phyloP scores from a whole-genome alignment of 2,888 invertebrate genomes.

The Chloromyia formosa region DNA sequence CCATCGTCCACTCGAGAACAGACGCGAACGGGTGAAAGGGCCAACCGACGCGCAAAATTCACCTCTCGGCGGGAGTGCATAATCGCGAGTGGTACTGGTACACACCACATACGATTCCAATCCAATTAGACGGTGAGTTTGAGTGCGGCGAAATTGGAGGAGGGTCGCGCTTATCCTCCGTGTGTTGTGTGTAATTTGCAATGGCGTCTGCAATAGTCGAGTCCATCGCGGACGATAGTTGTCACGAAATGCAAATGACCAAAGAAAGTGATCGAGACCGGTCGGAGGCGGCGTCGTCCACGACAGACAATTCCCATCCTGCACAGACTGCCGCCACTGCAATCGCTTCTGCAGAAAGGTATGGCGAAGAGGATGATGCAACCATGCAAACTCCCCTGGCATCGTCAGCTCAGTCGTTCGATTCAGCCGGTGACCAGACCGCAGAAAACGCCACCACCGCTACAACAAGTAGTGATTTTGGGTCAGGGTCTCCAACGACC shows the following conservation, averaged over 20 bases:
- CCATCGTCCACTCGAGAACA: background rate
- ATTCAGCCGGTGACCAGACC: background rate
- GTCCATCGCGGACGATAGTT: constrained; percentile 12
- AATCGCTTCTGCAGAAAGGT: background rate
- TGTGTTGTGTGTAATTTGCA: constrained; percentile 10
- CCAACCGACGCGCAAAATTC: constrained; percentile 16
- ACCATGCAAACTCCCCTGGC: constrained; percentile 22
- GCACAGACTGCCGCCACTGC: background rate
- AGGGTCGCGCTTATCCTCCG: background rate
- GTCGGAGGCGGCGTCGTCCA: background rate
- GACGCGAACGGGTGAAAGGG: constrained; percentile 2
- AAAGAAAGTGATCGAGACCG: constrained; percentile 1
- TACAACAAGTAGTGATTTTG: constrained; percentile 21
- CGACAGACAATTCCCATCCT: too few species aligned
- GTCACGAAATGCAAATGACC: constrained; percentile 31
- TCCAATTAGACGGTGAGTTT: constrained; percentile 18
- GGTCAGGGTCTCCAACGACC: constrained; percentile 6
- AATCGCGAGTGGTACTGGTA: background rate
- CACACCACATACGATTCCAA: too few species aligned
- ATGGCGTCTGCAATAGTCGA: constrained; percentile 31
- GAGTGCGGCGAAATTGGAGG: background rate
- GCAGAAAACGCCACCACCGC: background rate
- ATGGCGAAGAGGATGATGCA: constrained; percentile 18
- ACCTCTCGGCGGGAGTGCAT: constrained; percentile 7
- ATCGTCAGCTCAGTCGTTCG: constrained; percentile 7